Conservation (phyloP, 2,797 vertebrate genomes). For the Mormyrops boulengeri region DNA sequence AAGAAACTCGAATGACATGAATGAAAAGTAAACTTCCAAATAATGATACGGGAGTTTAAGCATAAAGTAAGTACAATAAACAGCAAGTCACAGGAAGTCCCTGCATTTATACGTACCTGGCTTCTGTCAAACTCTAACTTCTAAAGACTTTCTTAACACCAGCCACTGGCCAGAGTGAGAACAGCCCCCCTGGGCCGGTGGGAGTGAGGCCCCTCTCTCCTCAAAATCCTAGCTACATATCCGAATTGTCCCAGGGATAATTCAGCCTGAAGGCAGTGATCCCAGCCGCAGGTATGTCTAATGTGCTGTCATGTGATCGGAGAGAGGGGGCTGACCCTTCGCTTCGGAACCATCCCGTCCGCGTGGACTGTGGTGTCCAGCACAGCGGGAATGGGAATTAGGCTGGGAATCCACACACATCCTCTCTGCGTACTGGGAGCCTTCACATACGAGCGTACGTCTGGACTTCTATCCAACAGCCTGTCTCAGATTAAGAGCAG, state of each 20-base stretch:
- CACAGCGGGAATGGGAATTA: slow-evolving; percentile 48
- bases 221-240: not conserved
- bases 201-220: slow-evolving; percentile 51
- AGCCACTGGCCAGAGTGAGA: slow-evolving; percentile 57
- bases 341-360: slow-evolving; percentile 61
- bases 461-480: not conserved
- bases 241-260: not conserved
- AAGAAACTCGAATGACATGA: slow-evolving; percentile 21
- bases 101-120: slow-evolving; percentile 73
- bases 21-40: slow-evolving; percentile 49
- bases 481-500: not conserved
- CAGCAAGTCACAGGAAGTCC: slow-evolving; percentile 38
- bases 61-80: slow-evolving; percentile 41
- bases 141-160: slow-evolving; percentile 75
- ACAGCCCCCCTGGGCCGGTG: slow-evolving; percentile 43
- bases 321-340: slow-evolving; percentile 54
- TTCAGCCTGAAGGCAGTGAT: not conserved
- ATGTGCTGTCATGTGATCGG: slow-evolving; percentile 23
- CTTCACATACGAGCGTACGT: not conserved
- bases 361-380: slow-evolving; percentile 59
- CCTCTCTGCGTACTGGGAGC: not conserved
- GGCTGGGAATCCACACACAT: not conserved
- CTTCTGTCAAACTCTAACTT: slow-evolving; percentile 59
- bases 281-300: not conserved
- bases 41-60: slow-evolving; percentile 44